Evolutionary conservation across 1,140 invertebrate species (phyloP).

Genomic region (Lepidurus arcticus): DNA sequence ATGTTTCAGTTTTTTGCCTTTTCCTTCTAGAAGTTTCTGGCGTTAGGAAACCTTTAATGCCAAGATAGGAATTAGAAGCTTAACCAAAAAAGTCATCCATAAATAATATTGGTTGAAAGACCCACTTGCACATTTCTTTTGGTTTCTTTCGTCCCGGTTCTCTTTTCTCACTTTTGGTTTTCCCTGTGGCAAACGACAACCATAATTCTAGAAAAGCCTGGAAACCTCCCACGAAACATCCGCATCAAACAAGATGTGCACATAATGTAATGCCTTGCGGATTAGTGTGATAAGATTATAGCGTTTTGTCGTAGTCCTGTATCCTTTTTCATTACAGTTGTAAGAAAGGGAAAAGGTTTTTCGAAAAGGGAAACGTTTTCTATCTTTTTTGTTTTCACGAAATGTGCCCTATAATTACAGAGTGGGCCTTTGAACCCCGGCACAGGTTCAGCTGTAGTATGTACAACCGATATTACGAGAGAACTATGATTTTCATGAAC

Average conservation of each 20-base stretch:
- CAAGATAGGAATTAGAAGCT: slow-evolving; percentile 4
- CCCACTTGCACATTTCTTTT: background rate
- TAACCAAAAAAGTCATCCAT: background rate
- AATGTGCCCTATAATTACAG: background rate
- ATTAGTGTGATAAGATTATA: too few species aligned
- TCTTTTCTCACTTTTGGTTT: background rate
- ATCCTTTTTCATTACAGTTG: too few species aligned
- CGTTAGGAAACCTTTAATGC: background rate
- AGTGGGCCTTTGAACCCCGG: background rate
- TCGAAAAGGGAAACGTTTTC: background rate
- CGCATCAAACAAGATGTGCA: too few species aligned
- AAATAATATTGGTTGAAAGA: background rate
- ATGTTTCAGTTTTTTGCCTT: background rate
- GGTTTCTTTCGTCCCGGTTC: background rate
- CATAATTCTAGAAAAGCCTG: too few species aligned
- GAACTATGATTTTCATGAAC: slow-evolving; percentile 5
- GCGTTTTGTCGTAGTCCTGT: too few species aligned
- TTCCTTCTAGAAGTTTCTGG: background rate
- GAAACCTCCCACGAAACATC: too few species aligned
- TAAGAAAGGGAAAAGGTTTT: too few species aligned
- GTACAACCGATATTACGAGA: background rate
- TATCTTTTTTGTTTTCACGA: background rate
- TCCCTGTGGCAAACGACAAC: too few species aligned
- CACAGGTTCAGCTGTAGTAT: background rate
- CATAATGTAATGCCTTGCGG: too few species aligned